These are phyloP conservation scores for Aptenodytes forsteri DNA, from an alignment of 2,113 vertebrate genomes.

Conservation along the genomic window DNA sequence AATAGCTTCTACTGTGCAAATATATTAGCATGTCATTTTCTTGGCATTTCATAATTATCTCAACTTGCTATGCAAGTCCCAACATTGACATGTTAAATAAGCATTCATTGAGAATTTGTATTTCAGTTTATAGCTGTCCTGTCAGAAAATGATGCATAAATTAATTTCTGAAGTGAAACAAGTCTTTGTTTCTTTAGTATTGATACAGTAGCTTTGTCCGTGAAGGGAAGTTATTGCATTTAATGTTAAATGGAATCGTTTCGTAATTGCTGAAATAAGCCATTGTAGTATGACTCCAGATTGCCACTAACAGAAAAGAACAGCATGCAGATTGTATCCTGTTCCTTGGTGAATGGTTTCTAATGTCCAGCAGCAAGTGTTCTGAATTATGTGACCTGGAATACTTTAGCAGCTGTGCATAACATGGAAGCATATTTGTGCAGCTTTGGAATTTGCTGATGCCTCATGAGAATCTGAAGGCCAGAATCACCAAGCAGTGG, in stretches of 20 bases:
- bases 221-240: background rate
- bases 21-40: background rate
- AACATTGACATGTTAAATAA: background rate
- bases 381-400: background rate
- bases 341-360: background rate
- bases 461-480: constrained; percentile 86
- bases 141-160: background rate
- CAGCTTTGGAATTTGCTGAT: constrained; percentile 96
- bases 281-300: background rate
- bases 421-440: constrained; percentile 51
- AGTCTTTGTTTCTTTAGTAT: background rate
- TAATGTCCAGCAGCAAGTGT: background rate
- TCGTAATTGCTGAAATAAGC: background rate
- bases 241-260: background rate
- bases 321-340: background rate
- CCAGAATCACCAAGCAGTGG: constrained; percentile 96
- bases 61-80: background rate
- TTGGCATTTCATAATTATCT: background rate
- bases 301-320: background rate
- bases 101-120: background rate
- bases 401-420: constrained; percentile 22
- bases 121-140: background rate
- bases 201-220: background rate
- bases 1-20: background rate
- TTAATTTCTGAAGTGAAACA: background rate